Base-by-base conservation (phyloP, 2,797 vertebrate genomes). In the Zalophus californianus region DNA sequence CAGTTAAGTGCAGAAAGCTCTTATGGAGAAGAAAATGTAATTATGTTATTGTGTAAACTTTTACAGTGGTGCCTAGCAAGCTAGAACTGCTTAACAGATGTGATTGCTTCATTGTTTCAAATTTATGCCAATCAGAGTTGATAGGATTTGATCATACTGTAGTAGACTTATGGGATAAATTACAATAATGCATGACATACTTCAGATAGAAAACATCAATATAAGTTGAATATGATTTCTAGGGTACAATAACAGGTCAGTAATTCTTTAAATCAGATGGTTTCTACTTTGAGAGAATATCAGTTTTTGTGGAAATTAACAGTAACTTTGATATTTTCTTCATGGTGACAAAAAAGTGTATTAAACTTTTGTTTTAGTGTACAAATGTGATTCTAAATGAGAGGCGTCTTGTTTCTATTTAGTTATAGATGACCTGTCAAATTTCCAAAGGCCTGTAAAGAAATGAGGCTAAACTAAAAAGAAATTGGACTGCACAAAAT, bases 41-140 rank as follows among this genome's bases (percentile, higher is more conserved):
- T 93, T 90, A 90, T 94, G 18, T 89, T 94, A 96, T 85, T 96
- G 38, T 85, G 54, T 92, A 94, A 96, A 97, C 73, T 96, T 97
- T 82, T 78, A 62, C 97, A 95, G 95, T 95, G 60, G 87, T 95
- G 56, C 91, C 44, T 93, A 94, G 73, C 66, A 96, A 97, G 50
- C 9, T 16, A 58, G 70, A 91, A 79, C 64, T 84, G 18, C 77
- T 32, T 75, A 73, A 96, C 60, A 97, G 96, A 94, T 98, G 91
- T 77, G 79, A 78, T 96, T 97, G 5, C 88, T 94, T 85, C 14
- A 52, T 98, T 98, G 97, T 97, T 96, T 97, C 25, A 93, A 91
- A 88, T 94, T 97, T 98, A 78, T 97, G 44, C 96, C 80, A 95
- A 9, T 98, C 98, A 93, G 91, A 96, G 68, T 93, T 97, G 97